Percentiles rank a stretch among this genome's conserved stretches.
Evolutionary conservation across 2,113 vertebrate species (phyloP).

Genomic region (Vimba vimba): DNA sequence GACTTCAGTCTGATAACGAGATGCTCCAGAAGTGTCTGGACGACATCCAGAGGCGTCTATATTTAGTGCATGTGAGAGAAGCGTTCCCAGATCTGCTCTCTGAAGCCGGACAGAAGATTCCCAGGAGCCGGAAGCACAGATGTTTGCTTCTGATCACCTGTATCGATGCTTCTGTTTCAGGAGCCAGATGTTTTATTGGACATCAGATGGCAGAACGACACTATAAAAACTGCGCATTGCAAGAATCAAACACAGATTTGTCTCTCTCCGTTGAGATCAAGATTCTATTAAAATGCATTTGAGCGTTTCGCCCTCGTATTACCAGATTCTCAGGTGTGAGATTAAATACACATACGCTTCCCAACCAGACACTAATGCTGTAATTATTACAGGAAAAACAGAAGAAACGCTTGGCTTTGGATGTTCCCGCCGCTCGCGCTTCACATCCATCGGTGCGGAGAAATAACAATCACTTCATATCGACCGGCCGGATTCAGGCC

Average conservation of each 20-base stretch:
- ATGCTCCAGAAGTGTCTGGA: conserved; percentile 33
- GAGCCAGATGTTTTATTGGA: not conserved
- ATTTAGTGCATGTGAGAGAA: conserved; percentile 23
- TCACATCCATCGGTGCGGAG: not conserved
- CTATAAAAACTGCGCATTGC: not conserved
- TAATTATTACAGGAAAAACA: not conserved
- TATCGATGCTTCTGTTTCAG: not conserved
- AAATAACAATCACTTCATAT: conserved; percentile 54
- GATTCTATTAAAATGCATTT: not conserved
- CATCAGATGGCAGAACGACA: not conserved
- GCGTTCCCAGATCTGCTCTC: conserved; percentile 11
- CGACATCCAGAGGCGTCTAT: conserved; percentile 13
- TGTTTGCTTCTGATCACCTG: not conserved
- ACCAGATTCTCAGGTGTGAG: no score
- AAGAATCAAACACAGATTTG: not conserved
- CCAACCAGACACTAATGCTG: not conserved
- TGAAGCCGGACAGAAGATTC: conserved; percentile 17
- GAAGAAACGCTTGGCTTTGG: no score
- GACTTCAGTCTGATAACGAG: conserved; percentile 20
- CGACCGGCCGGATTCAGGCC: conserved; percentile 7
- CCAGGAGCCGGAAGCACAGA: conserved; percentile 20
- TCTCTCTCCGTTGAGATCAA: not conserved
- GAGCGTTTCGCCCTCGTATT: not conserved
- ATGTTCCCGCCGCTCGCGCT: no score
- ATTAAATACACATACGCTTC: not conserved